These are phyloP conservation scores for Drosophila pectinifera DNA, from an alignment of 1,140 invertebrate genomes.

Conservation along the genomic window DNA sequence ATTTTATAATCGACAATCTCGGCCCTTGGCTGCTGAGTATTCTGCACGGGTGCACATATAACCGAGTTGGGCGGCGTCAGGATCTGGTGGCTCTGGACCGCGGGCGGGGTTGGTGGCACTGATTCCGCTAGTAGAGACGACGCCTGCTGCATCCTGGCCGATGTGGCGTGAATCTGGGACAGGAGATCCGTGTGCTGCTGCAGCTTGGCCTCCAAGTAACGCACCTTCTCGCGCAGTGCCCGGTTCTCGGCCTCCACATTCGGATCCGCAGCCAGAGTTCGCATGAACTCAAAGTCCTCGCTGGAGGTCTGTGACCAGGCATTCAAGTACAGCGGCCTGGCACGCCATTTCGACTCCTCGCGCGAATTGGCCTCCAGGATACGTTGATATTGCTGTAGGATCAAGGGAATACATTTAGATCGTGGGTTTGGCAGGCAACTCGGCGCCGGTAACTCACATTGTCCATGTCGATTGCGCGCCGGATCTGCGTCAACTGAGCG, in stretches of 20 bases:
- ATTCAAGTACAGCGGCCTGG: conserved; percentile 52
- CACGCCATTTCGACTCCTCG: conserved; percentile 18
- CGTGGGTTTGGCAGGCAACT: background rate
- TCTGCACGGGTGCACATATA: conserved; percentile 47
- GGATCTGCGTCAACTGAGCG: conserved; percentile 54
- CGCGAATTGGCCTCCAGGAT: conserved; percentile 33
- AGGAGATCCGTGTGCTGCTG: conserved; percentile 70
- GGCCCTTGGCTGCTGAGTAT: conserved; percentile 20
- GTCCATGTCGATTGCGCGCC: conserved; percentile 49
- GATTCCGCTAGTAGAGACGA: conserved; percentile 11
- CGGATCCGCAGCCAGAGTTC: conserved; percentile 26
- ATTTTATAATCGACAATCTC: conserved; percentile 76
- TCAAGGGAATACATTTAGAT: background rate
- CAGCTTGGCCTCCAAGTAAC: conserved; percentile 66
- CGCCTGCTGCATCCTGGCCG: conserved; percentile 60
- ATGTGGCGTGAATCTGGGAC: conserved; percentile 66
- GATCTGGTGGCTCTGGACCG: conserved; percentile 47
- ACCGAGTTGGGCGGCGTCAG: conserved; percentile 69
- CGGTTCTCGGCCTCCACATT: conserved; percentile 53
- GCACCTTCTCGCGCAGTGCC: conserved; percentile 65
- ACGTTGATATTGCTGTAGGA: conserved; percentile 30
- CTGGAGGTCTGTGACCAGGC: conserved; percentile 75
- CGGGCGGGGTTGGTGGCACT: conserved; percentile 35
- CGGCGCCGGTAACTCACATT: conserved; percentile 47
- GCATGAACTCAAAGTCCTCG: conserved; percentile 59